Evolutionary conservation across 2,797 vertebrate genomes (phyloP).

Genomic region (Erpetoichthys calabaricus): DNA sequence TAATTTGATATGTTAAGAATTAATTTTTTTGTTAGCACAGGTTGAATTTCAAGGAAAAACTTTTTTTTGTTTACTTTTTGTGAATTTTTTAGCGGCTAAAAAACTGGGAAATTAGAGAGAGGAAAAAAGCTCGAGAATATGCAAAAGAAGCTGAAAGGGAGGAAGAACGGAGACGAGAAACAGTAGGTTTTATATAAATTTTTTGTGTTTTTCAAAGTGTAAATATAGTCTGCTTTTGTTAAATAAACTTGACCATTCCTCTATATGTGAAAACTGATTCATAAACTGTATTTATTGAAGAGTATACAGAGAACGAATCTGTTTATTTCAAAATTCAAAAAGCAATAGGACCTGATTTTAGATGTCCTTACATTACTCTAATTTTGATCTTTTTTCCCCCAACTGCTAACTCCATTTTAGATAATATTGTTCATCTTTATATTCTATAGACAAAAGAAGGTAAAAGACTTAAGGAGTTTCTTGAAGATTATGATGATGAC

Average conservation of each 20-base stretch:
- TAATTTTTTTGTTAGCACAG: too few relatives aligned
- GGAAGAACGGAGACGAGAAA: constrained; percentile 85
- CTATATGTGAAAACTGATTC: background rate
- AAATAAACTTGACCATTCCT: background rate
- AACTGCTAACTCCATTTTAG: background rate
- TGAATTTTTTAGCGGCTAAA: constrained; percentile 71
- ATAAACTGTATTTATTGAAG: too few relatives aligned
- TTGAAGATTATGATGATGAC: constrained; percentile 96
- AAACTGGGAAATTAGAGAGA: constrained; percentile 95
- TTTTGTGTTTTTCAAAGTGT: background rate
- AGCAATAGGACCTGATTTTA: too few relatives aligned
- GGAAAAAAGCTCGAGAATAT: constrained; percentile 89
- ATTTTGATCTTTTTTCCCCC: too few relatives aligned
- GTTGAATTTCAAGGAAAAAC: too few relatives aligned
- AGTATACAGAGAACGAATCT: too few relatives aligned
- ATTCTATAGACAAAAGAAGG: constrained; percentile 79
- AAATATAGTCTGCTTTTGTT: background rate
- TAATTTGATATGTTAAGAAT: too few relatives aligned
- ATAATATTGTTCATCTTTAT: background rate
- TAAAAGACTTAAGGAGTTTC: constrained; percentile 91
- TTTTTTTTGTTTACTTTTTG: background rate
- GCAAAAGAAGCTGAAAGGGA: constrained; percentile 86
- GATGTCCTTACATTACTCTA: too few relatives aligned
- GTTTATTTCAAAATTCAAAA: too few relatives aligned
- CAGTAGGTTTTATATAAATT: constrained; percentile 42